These are phyloP conservation scores for Pseudomugil tenellus DNA, from an alignment of 2,797 vertebrate genomes.

Conservation along the genomic window DNA sequence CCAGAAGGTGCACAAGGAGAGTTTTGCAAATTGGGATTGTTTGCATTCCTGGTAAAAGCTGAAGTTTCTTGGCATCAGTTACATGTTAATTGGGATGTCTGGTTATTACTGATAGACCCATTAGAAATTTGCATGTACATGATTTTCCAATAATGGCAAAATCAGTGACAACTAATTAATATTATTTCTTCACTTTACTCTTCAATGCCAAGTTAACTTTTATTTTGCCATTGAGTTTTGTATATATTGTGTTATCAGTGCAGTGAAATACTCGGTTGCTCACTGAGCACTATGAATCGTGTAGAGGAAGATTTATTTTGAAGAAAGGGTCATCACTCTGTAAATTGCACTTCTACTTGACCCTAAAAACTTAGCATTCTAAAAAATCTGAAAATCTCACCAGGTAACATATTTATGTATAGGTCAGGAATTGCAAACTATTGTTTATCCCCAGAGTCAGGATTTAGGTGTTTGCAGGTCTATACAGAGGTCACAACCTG, in stretches of 20 bases:
- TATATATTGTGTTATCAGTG: not conserved
- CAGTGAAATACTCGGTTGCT: not conserved
- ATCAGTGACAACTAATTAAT: not conserved
- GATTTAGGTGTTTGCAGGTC: not conserved
- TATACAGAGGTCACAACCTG: too few species aligned
- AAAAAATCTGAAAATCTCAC: not conserved
- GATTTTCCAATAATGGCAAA: slow-evolving; percentile 14
- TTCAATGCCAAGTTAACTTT: not conserved
- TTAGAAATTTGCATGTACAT: slow-evolving; percentile 5
- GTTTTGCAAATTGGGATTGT: slow-evolving; percentile 42
- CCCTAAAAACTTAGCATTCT: not conserved
- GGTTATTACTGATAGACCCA: not conserved
- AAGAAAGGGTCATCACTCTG: slow-evolving; percentile 6
- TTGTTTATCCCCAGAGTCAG: not conserved
- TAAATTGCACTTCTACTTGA: slow-evolving; percentile 4
- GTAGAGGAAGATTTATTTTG: not conserved
- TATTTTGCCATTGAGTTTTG: not conserved
- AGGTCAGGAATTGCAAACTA: too few species aligned
- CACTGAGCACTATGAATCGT: slow-evolving; percentile 2
- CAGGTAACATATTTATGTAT: not conserved
- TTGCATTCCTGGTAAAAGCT: slow-evolving; percentile 17
- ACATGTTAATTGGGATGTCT: not conserved
- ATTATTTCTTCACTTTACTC: too few species aligned
- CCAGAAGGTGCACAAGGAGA: slow-evolving; percentile 38
- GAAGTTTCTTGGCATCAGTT: slow-evolving; percentile 17